These are phyloP conservation scores for Cataglyphis hispanica DNA, from an alignment of 1,140 invertebrate genomes.

Conservation along the genomic window DNA sequence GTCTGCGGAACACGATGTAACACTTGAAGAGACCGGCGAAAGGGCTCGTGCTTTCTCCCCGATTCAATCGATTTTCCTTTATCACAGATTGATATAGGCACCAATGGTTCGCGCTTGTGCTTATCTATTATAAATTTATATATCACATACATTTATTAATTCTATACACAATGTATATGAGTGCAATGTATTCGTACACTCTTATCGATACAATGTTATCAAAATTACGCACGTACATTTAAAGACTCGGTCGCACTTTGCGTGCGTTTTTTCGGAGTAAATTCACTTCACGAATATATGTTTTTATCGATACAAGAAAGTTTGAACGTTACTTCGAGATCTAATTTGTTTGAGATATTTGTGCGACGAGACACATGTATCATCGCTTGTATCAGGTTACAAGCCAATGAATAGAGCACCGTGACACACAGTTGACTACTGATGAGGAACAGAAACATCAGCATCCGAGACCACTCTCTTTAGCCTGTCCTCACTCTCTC, in stretches of 20 bases:
- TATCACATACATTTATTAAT: background rate
- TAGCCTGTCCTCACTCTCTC: conserved; percentile 57
- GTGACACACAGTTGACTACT: conserved; percentile 79
- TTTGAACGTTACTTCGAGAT: conserved; percentile 11
- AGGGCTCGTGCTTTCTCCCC: background rate
- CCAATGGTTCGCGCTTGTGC: background rate
- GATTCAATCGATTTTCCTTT: conserved; percentile 5
- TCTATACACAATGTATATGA: no score
- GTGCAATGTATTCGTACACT: background rate
- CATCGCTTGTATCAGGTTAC: conserved; percentile 22
- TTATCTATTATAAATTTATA: no score
- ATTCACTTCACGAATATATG: conserved; percentile 13
- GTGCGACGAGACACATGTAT: background rate
- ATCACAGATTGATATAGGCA: background rate
- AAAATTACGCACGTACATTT: background rate
- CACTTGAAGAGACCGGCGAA: background rate
- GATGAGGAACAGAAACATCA: conserved; percentile 81
- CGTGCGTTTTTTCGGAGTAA: background rate
- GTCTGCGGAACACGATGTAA: background rate
- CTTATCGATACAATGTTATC: conserved; percentile 5
- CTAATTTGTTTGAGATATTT: conserved; percentile 19
- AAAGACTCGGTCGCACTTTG: background rate
- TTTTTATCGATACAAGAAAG: background rate
- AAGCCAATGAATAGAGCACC: conserved; percentile 71
- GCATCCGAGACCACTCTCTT: conserved; percentile 76